A percentile compares a stretch with the other conserved stretches of the same genome.
These are phyloP conservation scores for Mastomys coucha DNA, from an alignment of 2,113 vertebrate species.

Conservation along the genomic window DNA sequence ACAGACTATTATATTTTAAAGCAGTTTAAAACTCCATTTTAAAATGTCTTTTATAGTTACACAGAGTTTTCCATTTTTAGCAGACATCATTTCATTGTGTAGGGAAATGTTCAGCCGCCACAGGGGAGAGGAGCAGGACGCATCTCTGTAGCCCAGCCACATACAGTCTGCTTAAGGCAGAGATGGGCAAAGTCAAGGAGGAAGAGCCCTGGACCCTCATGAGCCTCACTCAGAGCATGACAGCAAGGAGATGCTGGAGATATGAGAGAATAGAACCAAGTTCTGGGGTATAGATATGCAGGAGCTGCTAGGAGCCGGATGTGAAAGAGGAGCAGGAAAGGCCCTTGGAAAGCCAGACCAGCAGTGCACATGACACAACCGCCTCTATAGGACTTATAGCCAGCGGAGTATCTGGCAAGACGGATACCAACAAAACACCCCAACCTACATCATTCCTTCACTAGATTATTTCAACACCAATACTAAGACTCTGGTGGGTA, in stretches of 20 bases:
- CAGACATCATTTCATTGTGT: conserved; percentile 29
- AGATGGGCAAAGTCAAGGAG: background rate
- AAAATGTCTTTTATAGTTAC: conserved; percentile 52
- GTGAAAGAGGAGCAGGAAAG: background rate
- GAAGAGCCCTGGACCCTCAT: background rate
- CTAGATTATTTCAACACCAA: background rate
- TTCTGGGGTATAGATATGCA: background rate
- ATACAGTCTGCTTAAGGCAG: background rate
- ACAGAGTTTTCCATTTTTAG: conserved; percentile 32
- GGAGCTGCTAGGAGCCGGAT: background rate
- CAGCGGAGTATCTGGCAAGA: background rate
- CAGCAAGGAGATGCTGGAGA: background rate
- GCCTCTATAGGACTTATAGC: background rate
- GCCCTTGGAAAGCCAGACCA: background rate
- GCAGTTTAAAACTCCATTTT: conserved; percentile 53
- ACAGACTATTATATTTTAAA: conserved; percentile 62
- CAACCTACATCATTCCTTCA: background rate
- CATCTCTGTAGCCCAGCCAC: background rate
- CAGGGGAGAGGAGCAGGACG: background rate
- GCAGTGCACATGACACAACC: too few species aligned
- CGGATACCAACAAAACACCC: background rate
- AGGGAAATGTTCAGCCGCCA: background rate
- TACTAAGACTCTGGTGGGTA: background rate
- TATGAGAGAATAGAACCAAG: rapidly evolving
- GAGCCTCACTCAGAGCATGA: background rate